Evolutionary conservation across 1,140 invertebrate species (phyloP).

Genomic region (Diuraphis noxia): DNA sequence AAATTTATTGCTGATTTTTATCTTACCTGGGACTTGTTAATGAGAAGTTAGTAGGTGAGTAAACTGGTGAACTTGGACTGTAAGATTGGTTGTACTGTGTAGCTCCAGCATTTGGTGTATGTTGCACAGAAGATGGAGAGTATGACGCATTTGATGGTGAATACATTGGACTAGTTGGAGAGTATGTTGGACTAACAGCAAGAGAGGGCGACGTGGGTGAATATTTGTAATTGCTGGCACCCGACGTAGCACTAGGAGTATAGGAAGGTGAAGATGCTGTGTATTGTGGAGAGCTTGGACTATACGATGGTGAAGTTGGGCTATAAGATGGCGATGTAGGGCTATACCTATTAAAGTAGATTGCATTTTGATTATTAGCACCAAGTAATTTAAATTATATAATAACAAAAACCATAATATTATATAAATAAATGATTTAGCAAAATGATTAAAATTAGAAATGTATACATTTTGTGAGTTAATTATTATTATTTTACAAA

Average conservation of each 20-base stretch:
- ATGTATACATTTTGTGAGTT: background rate
- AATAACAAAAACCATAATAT: background rate
- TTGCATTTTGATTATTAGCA: background rate
- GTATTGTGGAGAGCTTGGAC: conserved; percentile 69
- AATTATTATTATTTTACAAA: background rate
- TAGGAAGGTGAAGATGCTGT: conserved; percentile 73
- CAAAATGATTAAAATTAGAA: background rate
- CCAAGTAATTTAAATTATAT: background rate
- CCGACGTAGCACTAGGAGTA: conserved; percentile 76
- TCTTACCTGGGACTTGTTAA: conserved; percentile 38
- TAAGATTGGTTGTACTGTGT: conserved; percentile 73
- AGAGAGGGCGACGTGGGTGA: conserved; percentile 80
- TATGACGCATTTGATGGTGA: conserved; percentile 74
- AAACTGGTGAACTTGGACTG: conserved; percentile 79
- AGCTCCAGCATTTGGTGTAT: conserved; percentile 60
- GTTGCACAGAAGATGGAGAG: conserved; percentile 70
- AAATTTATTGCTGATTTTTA: background rate
- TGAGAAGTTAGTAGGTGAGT: conserved; percentile 81
- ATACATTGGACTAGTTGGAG: conserved; percentile 72
- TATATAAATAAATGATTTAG: background rate
- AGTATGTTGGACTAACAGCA: conserved; percentile 82
- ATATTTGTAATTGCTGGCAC: conserved; percentile 78
- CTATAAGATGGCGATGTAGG: conserved; percentile 72
- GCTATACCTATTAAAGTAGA: conserved; percentile 60
- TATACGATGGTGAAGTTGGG: conserved; percentile 71